Conservation (phyloP, 2,797 vertebrate species). For the Microhierax caerulescens region DNA sequence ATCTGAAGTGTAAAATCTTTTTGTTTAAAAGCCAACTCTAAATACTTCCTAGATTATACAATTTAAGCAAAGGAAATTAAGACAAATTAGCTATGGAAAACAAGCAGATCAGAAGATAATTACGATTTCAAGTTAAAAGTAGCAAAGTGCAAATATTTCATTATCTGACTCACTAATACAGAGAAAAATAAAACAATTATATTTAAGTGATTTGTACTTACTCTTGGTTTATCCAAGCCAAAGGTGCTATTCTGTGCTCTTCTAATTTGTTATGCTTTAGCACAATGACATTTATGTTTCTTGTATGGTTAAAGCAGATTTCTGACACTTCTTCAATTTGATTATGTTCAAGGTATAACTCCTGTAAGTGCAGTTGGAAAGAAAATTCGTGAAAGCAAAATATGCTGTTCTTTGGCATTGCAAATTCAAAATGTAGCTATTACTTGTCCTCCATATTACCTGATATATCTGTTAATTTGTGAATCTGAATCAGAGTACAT, state of each 20-base stretch:
- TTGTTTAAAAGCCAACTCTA: not conserved
- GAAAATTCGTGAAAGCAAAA: not conserved
- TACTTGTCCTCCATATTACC: not conserved
- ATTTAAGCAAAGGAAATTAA: not conserved
- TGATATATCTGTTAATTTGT: not conserved
- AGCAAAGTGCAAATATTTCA: not conserved
- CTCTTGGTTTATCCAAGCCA: conserved; percentile 96
- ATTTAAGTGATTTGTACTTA: conserved; percentile 64
- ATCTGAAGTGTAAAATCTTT: not conserved
- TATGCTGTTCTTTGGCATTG: not conserved
- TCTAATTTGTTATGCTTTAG: conserved; percentile 91
- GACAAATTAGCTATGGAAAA: not conserved
- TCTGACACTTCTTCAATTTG: conserved; percentile 95
- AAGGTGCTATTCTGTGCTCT: conserved; percentile 88
- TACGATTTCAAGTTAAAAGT: not conserved
- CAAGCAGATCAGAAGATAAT: not conserved
- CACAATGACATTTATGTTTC: conserved; percentile 87
- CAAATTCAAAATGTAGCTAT: not conserved
- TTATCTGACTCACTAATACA: not conserved
- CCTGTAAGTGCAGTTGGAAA: conserved; percentile 77
- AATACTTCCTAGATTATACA: not conserved
- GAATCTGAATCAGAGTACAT: not conserved
- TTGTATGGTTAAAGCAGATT: conserved; percentile 88
- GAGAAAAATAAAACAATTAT: not conserved
- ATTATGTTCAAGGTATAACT: conserved; percentile 93